Evolutionary conservation across 1,140 invertebrate species (phyloP).

Genomic region (Drosophila ogumai): DNA sequence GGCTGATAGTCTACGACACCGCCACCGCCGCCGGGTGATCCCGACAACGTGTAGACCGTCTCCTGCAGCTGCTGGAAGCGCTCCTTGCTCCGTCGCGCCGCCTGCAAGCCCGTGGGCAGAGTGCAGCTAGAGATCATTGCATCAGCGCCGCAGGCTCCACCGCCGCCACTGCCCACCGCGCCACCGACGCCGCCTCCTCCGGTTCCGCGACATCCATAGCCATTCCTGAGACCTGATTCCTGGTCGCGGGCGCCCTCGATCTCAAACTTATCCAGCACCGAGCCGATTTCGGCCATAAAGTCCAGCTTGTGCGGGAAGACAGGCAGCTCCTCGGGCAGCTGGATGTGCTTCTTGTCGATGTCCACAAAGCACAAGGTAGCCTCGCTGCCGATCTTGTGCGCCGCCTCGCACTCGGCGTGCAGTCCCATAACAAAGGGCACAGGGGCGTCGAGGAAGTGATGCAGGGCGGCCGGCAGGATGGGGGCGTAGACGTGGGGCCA

Average conservation of each 20-base stretch:
- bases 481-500: constrained; percentile 99
- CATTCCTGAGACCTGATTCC: constrained; percentile 69
- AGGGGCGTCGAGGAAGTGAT: constrained; percentile 99
- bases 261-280: constrained; percentile 90
- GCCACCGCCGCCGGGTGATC: constrained; percentile 37
- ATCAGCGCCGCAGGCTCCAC: constrained; percentile 81
- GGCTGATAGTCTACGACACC: constrained; percentile 74
- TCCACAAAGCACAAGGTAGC: constrained; percentile 98
- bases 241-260: constrained; percentile 75
- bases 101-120: constrained; percentile 86
- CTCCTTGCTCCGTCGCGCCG: constrained; percentile 74
- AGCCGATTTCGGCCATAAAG: constrained; percentile 93
- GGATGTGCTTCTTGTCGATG: constrained; percentile 95
- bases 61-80: constrained; percentile 80
- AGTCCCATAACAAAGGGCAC: constrained; percentile 99
- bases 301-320: constrained; percentile 95
- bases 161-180: background rate
- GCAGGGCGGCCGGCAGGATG: constrained; percentile 96
- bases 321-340: constrained; percentile 97
- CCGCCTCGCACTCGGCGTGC: constrained; percentile 87
- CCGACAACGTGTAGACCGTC: constrained; percentile 73
- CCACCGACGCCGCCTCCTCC: constrained; percentile 2
- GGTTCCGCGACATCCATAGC: constrained; percentile 72
- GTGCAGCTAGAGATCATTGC: constrained; percentile 88
- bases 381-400: constrained; percentile 87